Conservation (phyloP, 2,113 vertebrate species). For the Sturnira hondurensis region DNA sequence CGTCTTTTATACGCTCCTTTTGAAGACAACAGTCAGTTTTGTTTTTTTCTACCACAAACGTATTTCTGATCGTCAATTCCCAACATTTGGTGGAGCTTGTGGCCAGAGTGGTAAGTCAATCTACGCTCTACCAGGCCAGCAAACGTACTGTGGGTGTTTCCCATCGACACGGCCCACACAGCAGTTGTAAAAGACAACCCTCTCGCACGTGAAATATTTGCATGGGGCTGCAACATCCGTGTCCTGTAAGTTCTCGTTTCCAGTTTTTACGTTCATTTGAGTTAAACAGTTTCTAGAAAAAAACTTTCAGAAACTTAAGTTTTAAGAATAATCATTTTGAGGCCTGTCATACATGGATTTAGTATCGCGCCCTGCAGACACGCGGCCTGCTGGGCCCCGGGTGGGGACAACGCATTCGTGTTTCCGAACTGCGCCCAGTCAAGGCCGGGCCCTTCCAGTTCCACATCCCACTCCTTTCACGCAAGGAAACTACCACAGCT, state of each 20-base stretch:
- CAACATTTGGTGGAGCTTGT: not conserved
- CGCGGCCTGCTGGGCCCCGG: not conserved
- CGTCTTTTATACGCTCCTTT: not conserved
- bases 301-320: constrained; percentile 30
- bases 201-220: not conserved
- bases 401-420: too few relatives aligned
- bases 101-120: not conserved
- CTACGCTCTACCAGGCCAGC: not conserved
- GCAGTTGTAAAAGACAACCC: not conserved
- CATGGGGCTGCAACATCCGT: not conserved
- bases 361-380: not conserved
- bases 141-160: not conserved
- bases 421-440: not conserved
- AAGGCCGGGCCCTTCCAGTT: too few relatives aligned
- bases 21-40: not conserved
- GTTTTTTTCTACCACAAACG: not conserved
- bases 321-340: not conserved
- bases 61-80: not conserved
- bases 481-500: constrained; percentile 33
- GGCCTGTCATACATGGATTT: constrained; percentile 2
- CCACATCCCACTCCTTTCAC: not conserved
- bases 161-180: not conserved
- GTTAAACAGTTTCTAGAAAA: constrained; percentile 36
- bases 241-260: not conserved
- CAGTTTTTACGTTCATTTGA: constrained; percentile 5